Percentiles rank a stretch among this genome's conserved stretches.
phyloP scores from a whole-genome alignment of 1,140 invertebrate genomes.

The Neodiprion virginianus region DNA sequence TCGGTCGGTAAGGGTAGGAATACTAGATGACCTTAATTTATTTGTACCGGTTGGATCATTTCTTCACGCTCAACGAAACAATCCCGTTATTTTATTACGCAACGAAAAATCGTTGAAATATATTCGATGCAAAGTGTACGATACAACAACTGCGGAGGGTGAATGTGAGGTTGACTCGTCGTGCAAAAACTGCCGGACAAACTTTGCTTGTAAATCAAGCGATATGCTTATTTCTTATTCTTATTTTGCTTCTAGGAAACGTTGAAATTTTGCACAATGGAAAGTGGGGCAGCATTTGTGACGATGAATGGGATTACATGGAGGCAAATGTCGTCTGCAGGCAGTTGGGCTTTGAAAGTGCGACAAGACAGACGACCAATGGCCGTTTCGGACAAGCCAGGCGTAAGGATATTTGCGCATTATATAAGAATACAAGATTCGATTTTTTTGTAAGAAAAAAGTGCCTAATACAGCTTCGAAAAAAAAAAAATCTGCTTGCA shows the following conservation, averaged over 20 bases:
- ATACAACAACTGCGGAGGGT: too few relatives aligned
- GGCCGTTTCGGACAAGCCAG: conserved; percentile 78
- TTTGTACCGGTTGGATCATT: too few relatives aligned
- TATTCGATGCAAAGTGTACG: too few relatives aligned
- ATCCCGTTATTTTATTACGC: too few relatives aligned
- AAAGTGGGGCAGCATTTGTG: conserved; percentile 89
- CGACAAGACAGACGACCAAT: conserved; percentile 71
- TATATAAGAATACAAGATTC: conserved; percentile 21
- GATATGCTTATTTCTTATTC: too few relatives aligned
- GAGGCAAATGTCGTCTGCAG: conserved; percentile 86
- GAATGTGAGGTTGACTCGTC: too few relatives aligned
- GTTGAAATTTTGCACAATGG: conserved; percentile 87
- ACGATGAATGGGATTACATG: conserved; percentile 88
- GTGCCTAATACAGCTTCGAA: neutral
- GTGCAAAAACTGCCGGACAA: too few relatives aligned
- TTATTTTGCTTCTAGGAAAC: conserved; percentile 70
- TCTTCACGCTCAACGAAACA: too few relatives aligned
- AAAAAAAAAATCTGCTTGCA: conserved; percentile 3
- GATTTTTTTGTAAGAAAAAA: conserved; percentile 25
- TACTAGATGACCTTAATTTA: too few relatives aligned
- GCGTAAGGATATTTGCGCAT: conserved; percentile 64
- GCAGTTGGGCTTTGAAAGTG: conserved; percentile 73
- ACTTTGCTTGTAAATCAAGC: too few relatives aligned
- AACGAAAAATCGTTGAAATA: too few relatives aligned
- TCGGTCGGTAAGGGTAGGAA: too few relatives aligned